These are phyloP conservation scores for Plemyria rubiginata DNA, from an alignment of 2,888 invertebrate genomes.

Conservation along the genomic window DNA sequence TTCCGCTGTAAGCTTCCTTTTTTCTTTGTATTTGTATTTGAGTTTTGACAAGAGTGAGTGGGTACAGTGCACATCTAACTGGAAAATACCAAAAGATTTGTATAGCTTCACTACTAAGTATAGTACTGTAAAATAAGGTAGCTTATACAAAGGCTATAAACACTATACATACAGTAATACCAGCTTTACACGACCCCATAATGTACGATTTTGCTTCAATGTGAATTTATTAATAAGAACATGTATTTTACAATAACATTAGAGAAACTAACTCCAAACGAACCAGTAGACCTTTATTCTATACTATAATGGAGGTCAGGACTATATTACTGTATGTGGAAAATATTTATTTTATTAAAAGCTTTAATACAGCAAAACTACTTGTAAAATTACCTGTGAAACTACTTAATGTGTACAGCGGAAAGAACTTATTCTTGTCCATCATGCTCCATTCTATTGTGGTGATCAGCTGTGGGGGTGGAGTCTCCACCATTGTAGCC, in stretches of 20 bases:
- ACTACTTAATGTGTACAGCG: constrained; percentile 95
- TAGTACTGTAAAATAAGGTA: too few relatives aligned
- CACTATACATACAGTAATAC: too few relatives aligned
- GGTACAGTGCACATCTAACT: constrained; percentile 92
- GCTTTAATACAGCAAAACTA: not conserved
- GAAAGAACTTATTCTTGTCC: constrained; percentile 97
- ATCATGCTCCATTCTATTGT: constrained; percentile 99
- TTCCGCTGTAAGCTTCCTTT: constrained; percentile 93
- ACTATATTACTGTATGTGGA: not conserved
- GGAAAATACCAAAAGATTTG: constrained; percentile 37
- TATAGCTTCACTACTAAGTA: too few relatives aligned
- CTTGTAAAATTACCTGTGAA: constrained; percentile 85
- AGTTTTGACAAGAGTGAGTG: constrained; percentile 96
- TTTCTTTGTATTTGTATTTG: constrained; percentile 95
- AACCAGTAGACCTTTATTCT: too few relatives aligned
- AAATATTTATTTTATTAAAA: not conserved
- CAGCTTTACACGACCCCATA: too few relatives aligned
- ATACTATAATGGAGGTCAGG: too few relatives aligned
- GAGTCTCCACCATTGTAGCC: constrained; percentile 83
- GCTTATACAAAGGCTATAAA: too few relatives aligned
- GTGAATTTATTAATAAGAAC: too few relatives aligned
- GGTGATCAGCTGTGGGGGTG: constrained; percentile 87
- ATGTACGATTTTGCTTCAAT: too few relatives aligned
- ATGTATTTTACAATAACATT: too few relatives aligned
- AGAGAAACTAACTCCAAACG: too few relatives aligned